Evolutionary conservation across 2,113 vertebrate species (phyloP).

Genomic region (Benitochromis conjunctus): DNA sequence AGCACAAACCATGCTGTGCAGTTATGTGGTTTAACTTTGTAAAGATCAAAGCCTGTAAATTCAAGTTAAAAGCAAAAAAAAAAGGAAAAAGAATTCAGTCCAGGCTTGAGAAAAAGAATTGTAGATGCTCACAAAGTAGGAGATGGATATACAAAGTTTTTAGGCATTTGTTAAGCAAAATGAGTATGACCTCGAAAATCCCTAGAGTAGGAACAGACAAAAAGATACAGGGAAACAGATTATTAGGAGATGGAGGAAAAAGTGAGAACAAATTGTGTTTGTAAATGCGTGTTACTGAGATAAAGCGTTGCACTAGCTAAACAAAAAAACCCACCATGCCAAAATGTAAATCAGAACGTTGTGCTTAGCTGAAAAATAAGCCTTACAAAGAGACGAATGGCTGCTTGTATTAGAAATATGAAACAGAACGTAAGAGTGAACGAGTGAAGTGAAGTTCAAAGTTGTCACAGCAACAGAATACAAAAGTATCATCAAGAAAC

Average conservation of each 20-base stretch:
- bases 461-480: too few species aligned
- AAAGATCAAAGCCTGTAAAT: too few species aligned
- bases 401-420: not conserved
- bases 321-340: not conserved
- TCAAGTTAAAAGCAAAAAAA: too few species aligned
- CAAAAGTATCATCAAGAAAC: too few species aligned
- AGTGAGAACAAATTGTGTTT: not conserved
- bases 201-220: too few species aligned
- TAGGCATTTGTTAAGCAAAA: not conserved
- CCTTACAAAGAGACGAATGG: not conserved
- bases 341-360: constrained; percentile 6
- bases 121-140: too few species aligned
- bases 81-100: too few species aligned
- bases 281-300: not conserved
- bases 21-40: too few species aligned
- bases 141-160: too few species aligned
- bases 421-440: constrained; percentile 27
- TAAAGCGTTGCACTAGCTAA: constrained; percentile 19
- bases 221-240: constrained; percentile 3
- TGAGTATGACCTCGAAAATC: not conserved
- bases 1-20: too few species aligned
- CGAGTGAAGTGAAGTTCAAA: constrained; percentile 49
- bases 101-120: too few species aligned
- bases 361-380: not conserved
- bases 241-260: not conserved